Conservation (phyloP, 2,888 invertebrate species). For the Torymus auratus region DNA sequence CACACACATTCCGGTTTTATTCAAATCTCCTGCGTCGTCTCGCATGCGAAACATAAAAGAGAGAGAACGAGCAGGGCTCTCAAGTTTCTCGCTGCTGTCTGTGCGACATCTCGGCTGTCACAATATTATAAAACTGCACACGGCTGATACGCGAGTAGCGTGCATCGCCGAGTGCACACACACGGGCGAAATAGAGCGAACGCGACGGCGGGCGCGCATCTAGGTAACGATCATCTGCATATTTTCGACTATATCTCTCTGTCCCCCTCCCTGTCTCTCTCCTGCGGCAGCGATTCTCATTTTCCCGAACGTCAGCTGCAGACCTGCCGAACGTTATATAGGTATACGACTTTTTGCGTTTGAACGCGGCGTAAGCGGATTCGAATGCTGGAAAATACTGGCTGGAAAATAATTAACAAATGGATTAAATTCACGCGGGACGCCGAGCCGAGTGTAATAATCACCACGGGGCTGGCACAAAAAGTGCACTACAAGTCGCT, state of each 20-base stretch:
- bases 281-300: no score
- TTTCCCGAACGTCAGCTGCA: no score
- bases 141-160: neutral
- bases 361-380: no score
- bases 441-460: neutral
- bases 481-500: neutral
- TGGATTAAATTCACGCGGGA: neutral
- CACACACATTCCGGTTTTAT: conserved; percentile 28
- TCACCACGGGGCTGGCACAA: neutral
- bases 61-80: no score
- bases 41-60: no score
- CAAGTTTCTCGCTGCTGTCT: conserved; percentile 19
- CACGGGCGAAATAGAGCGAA: neutral
- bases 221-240: no score
- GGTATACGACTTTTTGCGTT: no score
- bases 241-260: no score
- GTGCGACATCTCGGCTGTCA: conserved; percentile 1
- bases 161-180: neutral
- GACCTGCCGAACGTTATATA: no score
- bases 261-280: no score
- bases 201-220: no score
- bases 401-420: conserved; percentile 8
- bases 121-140: neutral
- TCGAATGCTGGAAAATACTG: neutral
- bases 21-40: neutral